Conservation (phyloP, 2,797 vertebrate species). For the Lepidocolaptes lacrymiger region DNA sequence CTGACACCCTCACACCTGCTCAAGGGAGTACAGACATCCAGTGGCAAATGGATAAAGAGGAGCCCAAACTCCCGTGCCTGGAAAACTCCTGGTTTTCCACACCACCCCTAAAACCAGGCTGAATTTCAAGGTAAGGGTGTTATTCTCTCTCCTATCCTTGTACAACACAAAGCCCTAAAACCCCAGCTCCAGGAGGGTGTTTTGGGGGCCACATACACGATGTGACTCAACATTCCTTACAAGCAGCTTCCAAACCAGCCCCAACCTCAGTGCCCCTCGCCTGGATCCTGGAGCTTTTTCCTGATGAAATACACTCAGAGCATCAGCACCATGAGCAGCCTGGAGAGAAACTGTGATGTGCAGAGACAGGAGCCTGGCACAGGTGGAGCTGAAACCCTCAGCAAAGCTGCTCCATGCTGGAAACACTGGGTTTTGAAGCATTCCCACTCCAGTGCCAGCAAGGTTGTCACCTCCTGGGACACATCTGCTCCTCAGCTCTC, state of each 20-base stretch:
- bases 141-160: not conserved
- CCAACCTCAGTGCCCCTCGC: fast-evolving
- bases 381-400: not conserved
- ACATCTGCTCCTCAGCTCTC: fast-evolving
- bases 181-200: not conserved
- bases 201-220: not conserved
- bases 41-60: not conserved
- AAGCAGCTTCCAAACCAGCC: not conserved
- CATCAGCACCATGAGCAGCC: not conserved
- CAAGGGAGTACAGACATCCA: not conserved
- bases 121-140: not conserved
- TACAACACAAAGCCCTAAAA: not conserved
- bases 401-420: not conserved
- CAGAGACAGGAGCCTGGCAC: not conserved
- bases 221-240: not conserved
- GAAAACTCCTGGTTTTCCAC: not conserved
- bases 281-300: not conserved
- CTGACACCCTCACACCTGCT: not conserved
- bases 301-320: not conserved
- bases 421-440: not conserved
- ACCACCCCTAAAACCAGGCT: not conserved
- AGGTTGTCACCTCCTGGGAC: not conserved
- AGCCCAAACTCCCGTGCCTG: not conserved
- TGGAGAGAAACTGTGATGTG: not conserved
- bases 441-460: not conserved